Conservation (phyloP, 64 coral and sea anemone genomes). For the Platygyra sinensis region DNA sequence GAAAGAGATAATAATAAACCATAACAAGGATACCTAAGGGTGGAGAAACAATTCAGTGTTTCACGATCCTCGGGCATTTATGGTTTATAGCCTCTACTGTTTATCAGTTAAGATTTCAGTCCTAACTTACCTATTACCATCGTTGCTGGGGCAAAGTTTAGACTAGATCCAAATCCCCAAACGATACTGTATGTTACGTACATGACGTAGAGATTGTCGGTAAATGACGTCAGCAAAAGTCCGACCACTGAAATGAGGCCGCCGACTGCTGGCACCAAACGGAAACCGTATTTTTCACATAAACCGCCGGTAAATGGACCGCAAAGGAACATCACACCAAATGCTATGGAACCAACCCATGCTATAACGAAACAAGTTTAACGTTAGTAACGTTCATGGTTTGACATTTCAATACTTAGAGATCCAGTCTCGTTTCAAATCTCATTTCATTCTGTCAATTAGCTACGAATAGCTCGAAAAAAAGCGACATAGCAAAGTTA, state of each 20-base stretch:
- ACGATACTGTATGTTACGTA: constrained; percentile 88
- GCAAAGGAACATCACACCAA: constrained; percentile 79
- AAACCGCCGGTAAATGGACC: constrained; percentile 69
- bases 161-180: constrained; percentile 84
- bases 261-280: constrained; percentile 63
- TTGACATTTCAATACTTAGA: neutral
- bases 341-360: constrained; percentile 87
- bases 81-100: too few relatives aligned
- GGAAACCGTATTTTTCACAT: constrained; percentile 71
- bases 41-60: too few relatives aligned
- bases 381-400: neutral
- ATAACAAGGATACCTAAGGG: too few relatives aligned
- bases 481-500: too few relatives aligned
- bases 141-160: constrained; percentile 82
- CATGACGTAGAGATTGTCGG: constrained; percentile 76
- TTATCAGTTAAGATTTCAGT: too few relatives aligned
- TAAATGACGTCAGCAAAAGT: constrained; percentile 81
- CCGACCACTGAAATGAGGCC: constrained; percentile 73
- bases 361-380: constrained; percentile 44
- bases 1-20: too few relatives aligned
- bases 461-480: too few relatives aligned
- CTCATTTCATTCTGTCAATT: too few relatives aligned
- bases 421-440: neutral
- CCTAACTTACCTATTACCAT: constrained; percentile 73
- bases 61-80: too few relatives aligned